Evolutionary conservation across 2,888 invertebrate species (phyloP).

Genomic region (Tolmerus cingulatus): DNA sequence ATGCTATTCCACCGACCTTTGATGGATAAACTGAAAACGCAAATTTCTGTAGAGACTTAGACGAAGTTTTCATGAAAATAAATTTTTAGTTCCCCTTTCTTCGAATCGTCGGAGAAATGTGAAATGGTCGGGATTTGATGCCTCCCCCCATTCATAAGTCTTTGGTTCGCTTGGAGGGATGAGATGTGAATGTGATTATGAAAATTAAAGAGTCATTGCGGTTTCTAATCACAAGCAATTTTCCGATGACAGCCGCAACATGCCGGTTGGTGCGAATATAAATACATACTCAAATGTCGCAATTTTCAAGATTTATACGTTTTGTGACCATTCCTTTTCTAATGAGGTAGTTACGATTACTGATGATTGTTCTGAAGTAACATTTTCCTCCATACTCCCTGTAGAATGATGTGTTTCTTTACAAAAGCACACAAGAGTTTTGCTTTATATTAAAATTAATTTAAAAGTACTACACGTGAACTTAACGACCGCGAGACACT

Average conservation of each 20-base stretch:
- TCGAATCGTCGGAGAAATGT: conserved; percentile 1
- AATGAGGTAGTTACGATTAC: neutral
- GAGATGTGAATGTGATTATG: neutral
- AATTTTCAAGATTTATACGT: neutral
- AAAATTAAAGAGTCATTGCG: neutral
- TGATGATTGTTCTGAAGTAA: neutral
- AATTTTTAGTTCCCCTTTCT: neutral
- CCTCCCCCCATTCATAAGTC: neutral
- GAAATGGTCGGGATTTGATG: neutral
- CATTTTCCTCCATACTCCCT: no score
- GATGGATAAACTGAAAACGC: neutral
- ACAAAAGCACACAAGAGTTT: no score
- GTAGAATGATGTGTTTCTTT: no score
- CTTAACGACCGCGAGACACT: no score
- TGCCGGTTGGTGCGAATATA: neutral
- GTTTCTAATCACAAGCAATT: neutral
- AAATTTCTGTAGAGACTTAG: neutral
- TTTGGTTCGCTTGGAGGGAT: neutral
- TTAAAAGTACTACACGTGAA: no score
- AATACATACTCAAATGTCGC: neutral
- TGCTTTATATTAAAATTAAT: no score
- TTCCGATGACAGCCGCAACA: neutral
- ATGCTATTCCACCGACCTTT: neutral
- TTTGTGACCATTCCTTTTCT: neutral
- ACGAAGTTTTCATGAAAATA: neutral